These are phyloP conservation scores for Boloria euphrosyne DNA, from an alignment of 2,888 invertebrate genomes.

Conservation along the genomic window DNA sequence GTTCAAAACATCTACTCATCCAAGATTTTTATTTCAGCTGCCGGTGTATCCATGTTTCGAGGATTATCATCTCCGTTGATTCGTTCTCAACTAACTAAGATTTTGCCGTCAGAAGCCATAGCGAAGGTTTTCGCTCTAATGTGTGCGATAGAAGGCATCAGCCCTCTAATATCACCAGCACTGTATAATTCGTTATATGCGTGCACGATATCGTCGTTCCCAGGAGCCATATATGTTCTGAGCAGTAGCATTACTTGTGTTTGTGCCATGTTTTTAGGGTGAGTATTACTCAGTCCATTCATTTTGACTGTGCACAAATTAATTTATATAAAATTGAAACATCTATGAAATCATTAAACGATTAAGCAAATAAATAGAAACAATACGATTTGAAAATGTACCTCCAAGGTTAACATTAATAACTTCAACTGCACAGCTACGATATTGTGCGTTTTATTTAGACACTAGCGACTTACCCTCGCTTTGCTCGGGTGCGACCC, in stretches of 20 bases:
- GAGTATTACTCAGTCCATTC: slow-evolving; percentile 54
- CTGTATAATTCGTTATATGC: slow-evolving; percentile 86
- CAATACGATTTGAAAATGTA: no score
- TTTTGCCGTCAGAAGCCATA: slow-evolving; percentile 82
- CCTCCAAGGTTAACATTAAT: no score
- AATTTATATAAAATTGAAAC: no score
- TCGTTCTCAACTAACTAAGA: slow-evolving; percentile 84
- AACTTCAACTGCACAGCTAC: no score
- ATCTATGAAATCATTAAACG: no score
- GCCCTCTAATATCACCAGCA: slow-evolving; percentile 84
- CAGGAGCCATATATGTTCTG: slow-evolving; percentile 83
- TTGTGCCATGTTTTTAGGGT: slow-evolving; percentile 77
- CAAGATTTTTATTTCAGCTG: slow-evolving; percentile 58
- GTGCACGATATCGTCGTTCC: slow-evolving; percentile 77
- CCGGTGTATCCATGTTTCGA: slow-evolving; percentile 73
- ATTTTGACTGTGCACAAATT: no score
- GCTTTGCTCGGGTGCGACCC: no score
- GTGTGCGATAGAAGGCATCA: slow-evolving; percentile 84
- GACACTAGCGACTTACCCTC: no score
- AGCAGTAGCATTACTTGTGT: slow-evolving; percentile 72
- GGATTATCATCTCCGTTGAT: slow-evolving; percentile 82
- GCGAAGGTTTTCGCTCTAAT: slow-evolving; percentile 87
- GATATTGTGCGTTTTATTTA: no score
- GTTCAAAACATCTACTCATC: background rate
- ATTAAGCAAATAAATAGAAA: no score